Conservation (phyloP, 2,888 invertebrate species). For the Mimumesa dahlbomi region DNA sequence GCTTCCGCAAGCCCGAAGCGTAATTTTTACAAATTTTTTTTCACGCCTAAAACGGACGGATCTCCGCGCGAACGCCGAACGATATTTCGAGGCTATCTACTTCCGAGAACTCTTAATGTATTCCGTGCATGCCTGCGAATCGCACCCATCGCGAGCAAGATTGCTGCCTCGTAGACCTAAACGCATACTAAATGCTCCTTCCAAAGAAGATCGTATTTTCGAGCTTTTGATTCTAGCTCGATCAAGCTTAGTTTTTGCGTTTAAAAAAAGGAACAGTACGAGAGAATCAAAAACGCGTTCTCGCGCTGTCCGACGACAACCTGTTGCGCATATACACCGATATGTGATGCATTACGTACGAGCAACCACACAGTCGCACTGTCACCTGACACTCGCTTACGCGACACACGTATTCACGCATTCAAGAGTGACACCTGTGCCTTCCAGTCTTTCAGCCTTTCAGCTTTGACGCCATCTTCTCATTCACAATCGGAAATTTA, state of each 20-base stretch:
- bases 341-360: background rate
- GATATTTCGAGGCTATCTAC: conserved; percentile 32
- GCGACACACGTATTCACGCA: conserved; percentile 20
- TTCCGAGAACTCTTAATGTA: conserved; percentile 49
- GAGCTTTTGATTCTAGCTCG: too few species aligned
- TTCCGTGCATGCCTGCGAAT: conserved; percentile 39
- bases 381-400: conserved; percentile 3
- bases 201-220: too few species aligned
- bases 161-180: conserved; percentile 10
- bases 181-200: too few species aligned
- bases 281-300: conserved; percentile 28
- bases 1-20: background rate
- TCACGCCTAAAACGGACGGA: background rate
- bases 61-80: conserved; percentile 24
- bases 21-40: conserved; percentile 1
- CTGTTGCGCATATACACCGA: conserved; percentile 53
- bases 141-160: conserved; percentile 31
- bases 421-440: conserved; percentile 60
- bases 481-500: too few species aligned
- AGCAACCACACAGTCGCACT: background rate
- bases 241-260: too few species aligned
- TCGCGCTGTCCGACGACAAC: conserved; percentile 36
- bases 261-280: too few species aligned
- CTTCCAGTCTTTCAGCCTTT: conserved; percentile 29
- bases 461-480: conserved; percentile 57